Base-by-base conservation (phyloP, 2,888 invertebrate species). In the Punctoribates punctum region DNA sequence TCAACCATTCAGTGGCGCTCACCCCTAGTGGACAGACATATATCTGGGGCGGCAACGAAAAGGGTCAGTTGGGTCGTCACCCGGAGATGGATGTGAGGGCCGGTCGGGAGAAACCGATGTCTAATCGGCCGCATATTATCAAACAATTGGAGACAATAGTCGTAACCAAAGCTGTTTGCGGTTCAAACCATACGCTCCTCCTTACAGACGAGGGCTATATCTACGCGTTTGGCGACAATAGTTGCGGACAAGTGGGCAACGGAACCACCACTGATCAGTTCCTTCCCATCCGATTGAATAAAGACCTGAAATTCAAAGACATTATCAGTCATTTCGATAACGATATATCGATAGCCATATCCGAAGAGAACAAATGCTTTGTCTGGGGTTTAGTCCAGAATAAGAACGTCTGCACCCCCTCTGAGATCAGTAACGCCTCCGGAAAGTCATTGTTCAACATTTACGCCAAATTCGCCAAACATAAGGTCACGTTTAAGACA, bases 21-120 rank as follows among this genome's bases (percentile, higher is more conserved):
- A n/a, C 51, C 3, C 17, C n/a, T n/a, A 51, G 13, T 8, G 60
- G 60, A 25, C 27, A 27, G 29, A 13, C 27, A 13, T 60, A 27
- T 60, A 27, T 4, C 15, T 60, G 60, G 60, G 60, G 60, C 13
- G 4, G 60, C 8, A 60, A 60, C 17, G 23, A 20, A 8, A 23
- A 23, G 3, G 60, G 60, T 9, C 60, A 60, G 60, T 13, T 65
- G 65, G 65, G 65, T 34, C 65, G 60, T 3, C 60, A 25, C 29
- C 25, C 13, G 11, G 17, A 27, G 1, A 1, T 5, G 9, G 29
- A 60, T 3, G 13, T 27, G 0, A 2, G 20, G 8, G 34, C 17
- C 6, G n/a, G 65, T 25, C 9, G 17, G 29, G 65, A 65, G 8
- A 15, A 29, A 9, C 29, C 34, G n/a, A 6, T 65, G 6, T 34